phyloP scores from a whole-genome alignment of 2,113 vertebrate species.

The Atlantisia rogersi region DNA sequence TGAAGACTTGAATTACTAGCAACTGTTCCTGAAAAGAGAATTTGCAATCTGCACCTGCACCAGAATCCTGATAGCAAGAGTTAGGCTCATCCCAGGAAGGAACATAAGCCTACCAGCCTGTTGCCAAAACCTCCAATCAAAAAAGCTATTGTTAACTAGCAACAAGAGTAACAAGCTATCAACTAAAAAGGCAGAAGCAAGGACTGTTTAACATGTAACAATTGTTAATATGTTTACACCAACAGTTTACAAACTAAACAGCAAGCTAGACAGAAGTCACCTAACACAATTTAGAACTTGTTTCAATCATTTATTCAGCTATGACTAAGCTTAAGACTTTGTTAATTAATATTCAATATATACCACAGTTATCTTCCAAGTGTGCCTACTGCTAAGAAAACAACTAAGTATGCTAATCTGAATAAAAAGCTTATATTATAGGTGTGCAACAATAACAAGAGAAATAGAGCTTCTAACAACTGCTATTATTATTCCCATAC shows the following conservation, averaged over 20 bases:
- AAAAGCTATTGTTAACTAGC: background rate
- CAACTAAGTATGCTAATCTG: background rate
- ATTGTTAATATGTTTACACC: background rate
- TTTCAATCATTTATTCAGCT: background rate
- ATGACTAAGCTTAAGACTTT: background rate
- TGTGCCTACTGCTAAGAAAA: background rate
- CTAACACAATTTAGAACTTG: background rate
- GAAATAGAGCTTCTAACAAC: background rate
- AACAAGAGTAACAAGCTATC: background rate
- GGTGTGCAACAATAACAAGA: background rate
- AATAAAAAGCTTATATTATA: background rate
- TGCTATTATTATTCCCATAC: background rate
- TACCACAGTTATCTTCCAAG: background rate
- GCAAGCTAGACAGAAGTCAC: background rate
- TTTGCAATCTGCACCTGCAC: conserved; percentile 3
- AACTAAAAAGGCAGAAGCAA: background rate
- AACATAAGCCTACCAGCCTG: background rate
- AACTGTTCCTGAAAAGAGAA: conserved; percentile 21
- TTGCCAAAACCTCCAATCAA: background rate
- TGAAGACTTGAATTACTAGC: background rate
- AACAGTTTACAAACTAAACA: background rate
- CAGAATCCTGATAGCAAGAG: background rate
- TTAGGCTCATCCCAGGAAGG: background rate
- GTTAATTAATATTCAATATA: background rate
- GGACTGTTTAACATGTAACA: background rate